Percentiles rank a stretch among this genome's conserved stretches.
Evolutionary conservation across 2,797 vertebrate genomes (phyloP).

Genomic region (Chaenodraco wilsoni): DNA sequence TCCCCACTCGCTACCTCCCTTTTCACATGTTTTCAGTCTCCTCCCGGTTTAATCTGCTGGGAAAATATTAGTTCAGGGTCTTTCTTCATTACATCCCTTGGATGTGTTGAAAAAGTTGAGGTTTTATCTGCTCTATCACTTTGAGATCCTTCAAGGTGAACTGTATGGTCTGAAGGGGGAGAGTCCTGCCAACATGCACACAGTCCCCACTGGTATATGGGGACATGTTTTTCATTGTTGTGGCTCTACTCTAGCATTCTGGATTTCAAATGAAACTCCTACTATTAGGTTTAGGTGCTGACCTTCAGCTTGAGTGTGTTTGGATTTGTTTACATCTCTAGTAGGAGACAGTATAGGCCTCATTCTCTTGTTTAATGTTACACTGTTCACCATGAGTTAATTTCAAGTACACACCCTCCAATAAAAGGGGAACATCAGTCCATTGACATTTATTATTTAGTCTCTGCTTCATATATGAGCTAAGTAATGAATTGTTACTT

Average conservation of each 20-base stretch:
- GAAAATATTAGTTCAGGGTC: slow-evolving; percentile 76
- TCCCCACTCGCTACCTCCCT: slow-evolving; percentile 56
- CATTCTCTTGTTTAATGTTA: background rate
- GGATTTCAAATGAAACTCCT: slow-evolving; percentile 28
- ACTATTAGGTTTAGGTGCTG: slow-evolving; percentile 25
- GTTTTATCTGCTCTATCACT: slow-evolving; percentile 56
- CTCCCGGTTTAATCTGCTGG: slow-evolving; percentile 71
- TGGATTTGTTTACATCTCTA: slow-evolving; percentile 9
- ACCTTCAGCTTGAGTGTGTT: slow-evolving; percentile 28
- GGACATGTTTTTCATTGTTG: slow-evolving; percentile 26
- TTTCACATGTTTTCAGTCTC: slow-evolving; percentile 39
- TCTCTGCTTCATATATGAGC: background rate
- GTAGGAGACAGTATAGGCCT: background rate
- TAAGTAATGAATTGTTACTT: background rate
- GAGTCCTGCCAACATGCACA: slow-evolving; percentile 34
- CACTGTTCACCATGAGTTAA: slow-evolving; percentile 1
- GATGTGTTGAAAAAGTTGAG: slow-evolving; percentile 64
- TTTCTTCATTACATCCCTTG: slow-evolving; percentile 57
- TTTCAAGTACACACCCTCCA: background rate
- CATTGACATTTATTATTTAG: too few species aligned
- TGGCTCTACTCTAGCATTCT: slow-evolving; percentile 15
- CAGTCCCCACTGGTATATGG: background rate
- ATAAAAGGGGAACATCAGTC: background rate
- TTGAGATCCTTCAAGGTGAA: slow-evolving; percentile 66
- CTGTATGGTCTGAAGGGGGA: slow-evolving; percentile 33